Evolutionary conservation across 2,888 invertebrate genomes (phyloP), one percentile per base, ranked within the genome.

Genomic region (Colletes collaris): DNA sequence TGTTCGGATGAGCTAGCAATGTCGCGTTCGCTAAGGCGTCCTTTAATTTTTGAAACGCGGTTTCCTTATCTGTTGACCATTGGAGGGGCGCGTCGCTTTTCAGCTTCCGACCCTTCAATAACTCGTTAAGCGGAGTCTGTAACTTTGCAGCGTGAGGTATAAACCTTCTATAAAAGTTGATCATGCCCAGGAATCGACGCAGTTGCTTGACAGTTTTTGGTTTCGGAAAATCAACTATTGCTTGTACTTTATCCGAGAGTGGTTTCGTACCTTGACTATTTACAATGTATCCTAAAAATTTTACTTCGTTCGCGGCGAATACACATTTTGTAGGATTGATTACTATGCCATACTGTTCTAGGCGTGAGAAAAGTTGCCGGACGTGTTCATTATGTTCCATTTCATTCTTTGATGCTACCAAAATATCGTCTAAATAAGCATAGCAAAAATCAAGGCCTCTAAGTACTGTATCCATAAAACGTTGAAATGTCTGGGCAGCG

Each of bases 401-500:
- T 8, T 56, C 62, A 4, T n/a, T 13, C 0, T 7, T 35, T 4
- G 68, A 64, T 2, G 50, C 67, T 0, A 74, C 19, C 1, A 67
- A 6, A 0, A 74, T 62, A 11, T 67, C 74, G 27, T 75, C 63
- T 0, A 68, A 11, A 16, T 75, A 68, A 8, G 27, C 56, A 40
- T 56, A 63, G 1, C 35, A 52, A 4, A 44, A 76, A 35, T 76
- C 69, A 0, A 76, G 16, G 3, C 69, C 69, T 6, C 60, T 19
- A 0, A 69, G 4, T 2, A 67, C 50, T 0, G 35, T 49, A 40
- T 75, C 58, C 7, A 68, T 75, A 10, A 67, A 70, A 1, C 62
- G 4, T 55, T 70, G 70, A 37, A 70, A 70, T 2, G 70, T 62
- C 16, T 70, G 70, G 4, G 63, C 62, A 4, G 64, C 56, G 13